These are phyloP conservation scores for Lucilia sericata DNA, from an alignment of 1,140 invertebrate species.

Conservation along the genomic window DNA sequence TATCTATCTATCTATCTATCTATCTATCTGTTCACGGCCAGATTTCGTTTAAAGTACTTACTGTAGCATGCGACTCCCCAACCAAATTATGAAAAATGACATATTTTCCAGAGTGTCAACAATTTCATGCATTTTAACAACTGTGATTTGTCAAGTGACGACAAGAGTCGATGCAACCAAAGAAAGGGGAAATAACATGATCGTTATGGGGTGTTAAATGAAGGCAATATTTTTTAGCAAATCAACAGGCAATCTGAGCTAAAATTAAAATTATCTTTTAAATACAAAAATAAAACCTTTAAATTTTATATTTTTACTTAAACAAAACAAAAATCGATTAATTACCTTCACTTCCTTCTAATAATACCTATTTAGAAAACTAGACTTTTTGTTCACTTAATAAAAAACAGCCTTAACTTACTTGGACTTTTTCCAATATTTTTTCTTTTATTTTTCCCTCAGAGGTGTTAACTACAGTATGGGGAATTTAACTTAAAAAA, in stretches of 20 bases:
- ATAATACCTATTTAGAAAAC: not conserved
- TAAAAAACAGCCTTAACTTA: not conserved
- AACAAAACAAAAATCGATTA: not conserved
- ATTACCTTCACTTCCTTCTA: not conserved
- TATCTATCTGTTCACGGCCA: too few relatives aligned
- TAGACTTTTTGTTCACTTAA: not conserved
- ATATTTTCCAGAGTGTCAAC: slow-evolving; percentile 18
- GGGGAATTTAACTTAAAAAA: not conserved
- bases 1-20: too few relatives aligned
- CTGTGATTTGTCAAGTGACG: not conserved
- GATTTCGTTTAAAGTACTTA: too few relatives aligned
- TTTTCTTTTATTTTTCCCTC: not conserved
- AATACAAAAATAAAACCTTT: not conserved
- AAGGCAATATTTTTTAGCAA: too few relatives aligned
- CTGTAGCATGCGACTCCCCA: not conserved
- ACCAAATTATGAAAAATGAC: not conserved
- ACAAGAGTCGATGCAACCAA: too few relatives aligned
- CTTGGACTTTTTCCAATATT: not conserved
- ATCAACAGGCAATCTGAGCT: too few relatives aligned
- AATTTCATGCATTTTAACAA: slow-evolving; percentile 24
- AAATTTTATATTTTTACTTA: not conserved
- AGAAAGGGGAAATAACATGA: too few relatives aligned
- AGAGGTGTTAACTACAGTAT: not conserved
- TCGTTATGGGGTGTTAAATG: too few relatives aligned
- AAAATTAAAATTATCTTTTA: too few relatives aligned